Evolutionary conservation across 2,888 invertebrate genomes (phyloP), one percentile per base, ranked within the genome.

Genomic region (Stictocephala bisonia): DNA sequence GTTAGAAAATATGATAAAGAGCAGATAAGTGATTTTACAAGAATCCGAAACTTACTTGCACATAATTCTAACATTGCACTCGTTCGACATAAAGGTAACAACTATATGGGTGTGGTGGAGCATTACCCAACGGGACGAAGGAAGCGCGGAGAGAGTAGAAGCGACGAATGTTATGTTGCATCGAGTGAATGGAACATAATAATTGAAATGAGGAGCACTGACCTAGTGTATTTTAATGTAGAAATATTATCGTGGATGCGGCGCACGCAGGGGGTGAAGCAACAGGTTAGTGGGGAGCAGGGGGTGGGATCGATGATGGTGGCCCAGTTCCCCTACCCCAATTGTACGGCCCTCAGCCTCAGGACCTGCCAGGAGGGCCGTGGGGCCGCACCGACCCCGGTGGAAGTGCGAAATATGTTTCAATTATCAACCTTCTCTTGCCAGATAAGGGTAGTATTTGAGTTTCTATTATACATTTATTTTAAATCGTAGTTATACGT

Each of bases 111-210:
- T n/a, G n/a, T n/a, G n/a, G n/a, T n/a, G n/a, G n/a, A n/a, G n/a
- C n/a, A n/a, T n/a, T n/a, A n/a, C n/a, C n/a, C n/a, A n/a, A n/a
- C 18, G 73, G 56, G 68, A 73, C 53, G 41, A 41, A 69, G 69
- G 69, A 56, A 51, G 68, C 11, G 53, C 15, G 68, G 31, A 56
- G 50, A 51, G 31, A n/a, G n/a, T n/a, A n/a, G n/a, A n/a, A n/a
- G n/a, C 27, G 48, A 22, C 40, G 44, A 64, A 22, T 20, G 35
- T 18, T 31, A 60, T 40, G 60, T 20, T 60, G 60, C 35, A 60
- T 60, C 41, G 64, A 44, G 64, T 64, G 44, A 64, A 64, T 64
- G 64, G 64, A 41, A 64, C 64, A 64, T 64, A 64, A 64, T 64
- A 64, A 64, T 64, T 64, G 53, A 53, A 72, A 56, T 44, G 26